Base-by-base conservation (phyloP, 2,888 invertebrate species). In the Masnerella sp. region DNA sequence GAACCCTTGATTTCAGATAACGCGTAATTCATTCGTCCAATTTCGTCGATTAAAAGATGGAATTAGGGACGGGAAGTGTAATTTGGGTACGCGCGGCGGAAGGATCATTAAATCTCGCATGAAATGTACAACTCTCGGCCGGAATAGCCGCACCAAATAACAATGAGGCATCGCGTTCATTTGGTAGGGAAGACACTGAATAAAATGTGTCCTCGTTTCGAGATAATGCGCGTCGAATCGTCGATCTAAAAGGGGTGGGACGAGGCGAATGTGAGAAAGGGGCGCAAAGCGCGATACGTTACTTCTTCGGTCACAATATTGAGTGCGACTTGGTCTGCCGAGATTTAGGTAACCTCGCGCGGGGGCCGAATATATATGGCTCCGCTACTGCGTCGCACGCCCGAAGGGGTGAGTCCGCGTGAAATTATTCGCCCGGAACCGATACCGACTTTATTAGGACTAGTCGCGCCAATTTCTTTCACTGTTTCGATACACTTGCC, bases 231-330 rank as follows among this genome's bases (percentile, higher is more conserved):
- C 42, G 25, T 71, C 28, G 64, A 58, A 64, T 72, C 47, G 72
- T 42, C 61, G 72, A 59, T 74, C 54, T 42, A 34, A 54, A 58
- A 65, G 56, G 62, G 61, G 59, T 34, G 58, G 64, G 62, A 65
- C 47, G 65, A 64, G 61, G 69, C 73, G 69, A 73, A 65, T 58
- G 70, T 62, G 70, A 65, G 70, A 73, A 73, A 61, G 73, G 70
- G 52, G 78, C 76, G 78, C 58, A 80, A 81, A 81, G 80, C 74
- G 80, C 82, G 81, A 84, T 84, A 81, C 80, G 79, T 85, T 82
- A 82, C 81, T 83, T 77, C 77, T 82, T 82, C 82, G 82, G 83
- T 84, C 84, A 83, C 84, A 85, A 86, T 85, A 85, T 85, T 83
- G 84, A 86, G 84, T 83, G 81, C 80, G 79, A 84, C 80, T 82